phyloP scores from a whole-genome alignment of 1,140 invertebrate species.

The Caerostris extrusa region DNA sequence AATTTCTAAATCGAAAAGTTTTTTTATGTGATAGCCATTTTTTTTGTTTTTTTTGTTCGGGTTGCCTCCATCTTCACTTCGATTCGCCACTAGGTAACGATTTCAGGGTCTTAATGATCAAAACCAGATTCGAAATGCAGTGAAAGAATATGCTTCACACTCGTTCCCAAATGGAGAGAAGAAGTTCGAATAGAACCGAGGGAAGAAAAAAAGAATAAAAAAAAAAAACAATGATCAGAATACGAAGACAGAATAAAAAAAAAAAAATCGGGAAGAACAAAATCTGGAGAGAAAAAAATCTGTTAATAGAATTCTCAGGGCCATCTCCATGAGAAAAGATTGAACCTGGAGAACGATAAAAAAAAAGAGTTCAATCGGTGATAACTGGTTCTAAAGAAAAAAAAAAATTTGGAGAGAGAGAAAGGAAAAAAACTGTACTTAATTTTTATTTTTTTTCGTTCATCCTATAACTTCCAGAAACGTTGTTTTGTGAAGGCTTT shows the following conservation, averaged over 20 bases:
- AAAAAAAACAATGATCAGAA: not conserved
- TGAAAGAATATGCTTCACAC: not conserved
- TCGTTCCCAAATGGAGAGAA: not conserved
- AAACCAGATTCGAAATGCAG: not conserved
- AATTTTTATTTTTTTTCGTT: not conserved
- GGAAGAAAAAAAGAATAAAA: not conserved
- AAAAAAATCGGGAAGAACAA: not conserved
- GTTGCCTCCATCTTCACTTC: no score
- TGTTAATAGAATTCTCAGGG: constrained; percentile 40
- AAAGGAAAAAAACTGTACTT: no score
- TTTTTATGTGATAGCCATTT: no score
- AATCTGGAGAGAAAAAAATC: not conserved
- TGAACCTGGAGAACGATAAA: not conserved
- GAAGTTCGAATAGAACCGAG: not conserved
- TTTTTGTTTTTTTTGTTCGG: no score
- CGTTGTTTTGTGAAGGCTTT: not conserved
- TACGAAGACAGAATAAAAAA: not conserved
- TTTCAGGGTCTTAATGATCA: not conserved
- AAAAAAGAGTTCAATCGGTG: constrained; percentile 18
- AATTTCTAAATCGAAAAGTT: no score
- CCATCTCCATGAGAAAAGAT: constrained; percentile 37
- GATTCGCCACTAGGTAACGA: not conserved
- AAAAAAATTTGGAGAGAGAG: not conserved
- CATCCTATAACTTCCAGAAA: constrained; percentile 4
- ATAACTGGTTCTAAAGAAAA: not conserved